phyloP scores from a whole-genome alignment of 2,113 vertebrate species.

The Hypomesus transpacificus region DNA sequence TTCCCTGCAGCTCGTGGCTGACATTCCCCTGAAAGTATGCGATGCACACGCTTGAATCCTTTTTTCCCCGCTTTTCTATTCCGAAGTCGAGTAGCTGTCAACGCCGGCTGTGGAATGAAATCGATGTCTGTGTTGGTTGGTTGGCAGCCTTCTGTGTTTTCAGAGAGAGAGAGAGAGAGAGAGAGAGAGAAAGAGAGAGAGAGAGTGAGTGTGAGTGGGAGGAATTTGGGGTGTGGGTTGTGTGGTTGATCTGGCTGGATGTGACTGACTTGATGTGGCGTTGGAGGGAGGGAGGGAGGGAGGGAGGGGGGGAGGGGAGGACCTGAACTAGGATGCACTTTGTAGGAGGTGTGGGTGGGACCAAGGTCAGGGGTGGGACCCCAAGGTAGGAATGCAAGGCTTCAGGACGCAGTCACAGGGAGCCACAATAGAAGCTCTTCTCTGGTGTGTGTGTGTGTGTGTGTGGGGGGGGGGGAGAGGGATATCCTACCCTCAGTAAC shows the following conservation, averaged over 20 bases:
- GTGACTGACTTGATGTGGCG: background rate
- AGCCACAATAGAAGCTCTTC: background rate
- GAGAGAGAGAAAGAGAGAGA: too few relatives aligned
- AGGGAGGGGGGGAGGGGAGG: background rate
- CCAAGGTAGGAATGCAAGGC: background rate
- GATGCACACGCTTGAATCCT: background rate
- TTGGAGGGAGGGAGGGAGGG: background rate
- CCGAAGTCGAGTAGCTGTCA: background rate
- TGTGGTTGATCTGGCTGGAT: background rate
- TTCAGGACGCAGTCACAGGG: background rate
- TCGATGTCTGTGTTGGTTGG: background rate
- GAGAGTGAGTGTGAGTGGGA: background rate
- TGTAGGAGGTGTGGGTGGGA: slow-evolving; percentile 2
- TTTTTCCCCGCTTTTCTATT: background rate
- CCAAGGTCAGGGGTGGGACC: background rate
- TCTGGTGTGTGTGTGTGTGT: slow-evolving; percentile 37
- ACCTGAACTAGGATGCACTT: slow-evolving; percentile 9
- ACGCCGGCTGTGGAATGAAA: background rate
- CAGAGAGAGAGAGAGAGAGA: background rate
- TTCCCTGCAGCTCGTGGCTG: background rate
- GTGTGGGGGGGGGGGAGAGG: slow-evolving; percentile 24
- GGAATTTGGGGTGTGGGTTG: slow-evolving; percentile 1
- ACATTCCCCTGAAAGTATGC: background rate
- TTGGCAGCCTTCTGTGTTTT: background rate
- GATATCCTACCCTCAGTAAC: too few relatives aligned